Percentiles rank a stretch among this genome's conserved stretches.
phyloP scores from a whole-genome alignment of 1,140 invertebrate species.

The Trypoxylus dichotomus region DNA sequence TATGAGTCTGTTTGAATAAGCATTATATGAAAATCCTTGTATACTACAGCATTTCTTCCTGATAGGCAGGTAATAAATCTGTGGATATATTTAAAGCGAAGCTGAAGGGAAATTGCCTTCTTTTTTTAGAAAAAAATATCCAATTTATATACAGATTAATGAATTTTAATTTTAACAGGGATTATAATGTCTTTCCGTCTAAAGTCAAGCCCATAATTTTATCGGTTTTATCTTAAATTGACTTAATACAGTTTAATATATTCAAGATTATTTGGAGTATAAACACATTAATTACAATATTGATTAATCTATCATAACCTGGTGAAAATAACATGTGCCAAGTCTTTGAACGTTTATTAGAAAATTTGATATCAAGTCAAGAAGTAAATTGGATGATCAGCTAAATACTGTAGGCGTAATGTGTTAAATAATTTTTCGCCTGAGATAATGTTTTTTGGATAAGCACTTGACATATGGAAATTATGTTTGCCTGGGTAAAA shows the following conservation, averaged over 20 bases:
- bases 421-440: neutral
- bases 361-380: neutral
- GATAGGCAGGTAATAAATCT: no score
- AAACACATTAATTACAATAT: constrained; percentile 18
- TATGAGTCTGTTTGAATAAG: no score
- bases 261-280: constrained; percentile 17
- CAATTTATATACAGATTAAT: neutral
- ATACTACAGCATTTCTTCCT: no score
- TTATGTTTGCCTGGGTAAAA: neutral
- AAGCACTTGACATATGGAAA: neutral
- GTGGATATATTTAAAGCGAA: no score
- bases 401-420: neutral
- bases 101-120: no score
- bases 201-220: neutral
- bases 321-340: constrained; percentile 13
- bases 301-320: constrained; percentile 13
- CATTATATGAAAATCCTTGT: no score
- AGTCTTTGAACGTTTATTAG: neutral
- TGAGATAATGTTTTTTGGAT: neutral
- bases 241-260: constrained; percentile 13
- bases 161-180: neutral
- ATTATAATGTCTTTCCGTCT: neutral
- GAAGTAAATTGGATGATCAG: neutral
- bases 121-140: no score
- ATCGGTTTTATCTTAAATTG: neutral